These are phyloP conservation scores for Cossypha heuglini DNA, from an alignment of 2,797 vertebrate species.

Conservation along the genomic window DNA sequence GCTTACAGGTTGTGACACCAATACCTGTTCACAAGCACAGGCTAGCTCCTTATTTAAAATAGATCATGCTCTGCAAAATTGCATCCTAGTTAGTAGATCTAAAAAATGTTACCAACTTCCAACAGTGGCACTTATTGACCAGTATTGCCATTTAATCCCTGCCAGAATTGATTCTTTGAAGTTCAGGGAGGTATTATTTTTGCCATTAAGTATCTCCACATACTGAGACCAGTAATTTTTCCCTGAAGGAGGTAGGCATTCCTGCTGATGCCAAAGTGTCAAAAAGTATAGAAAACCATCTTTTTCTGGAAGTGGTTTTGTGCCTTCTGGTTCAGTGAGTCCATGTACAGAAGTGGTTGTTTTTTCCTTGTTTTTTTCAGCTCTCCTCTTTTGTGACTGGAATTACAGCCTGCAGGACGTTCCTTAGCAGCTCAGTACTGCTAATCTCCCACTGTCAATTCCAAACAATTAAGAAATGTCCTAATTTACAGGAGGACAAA, in stretches of 20 bases:
- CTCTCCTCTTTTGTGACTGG: not conserved
- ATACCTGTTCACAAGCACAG: not conserved
- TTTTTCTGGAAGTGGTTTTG: not conserved
- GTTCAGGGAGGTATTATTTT: not conserved
- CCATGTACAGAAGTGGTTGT: not conserved
- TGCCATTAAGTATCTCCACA: not conserved
- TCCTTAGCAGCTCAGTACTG: not conserved
- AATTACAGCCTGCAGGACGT: conserved; percentile 17
- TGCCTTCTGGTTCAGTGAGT: not conserved
- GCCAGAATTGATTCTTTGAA: not conserved
- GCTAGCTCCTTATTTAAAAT: not conserved
- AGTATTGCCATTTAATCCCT: not conserved
- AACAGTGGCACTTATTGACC: not conserved
- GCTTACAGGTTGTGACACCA: not conserved
- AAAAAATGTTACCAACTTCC: not conserved
- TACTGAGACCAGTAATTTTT: not conserved
- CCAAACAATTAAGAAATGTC: conserved; percentile 46
- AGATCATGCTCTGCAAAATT: not conserved
- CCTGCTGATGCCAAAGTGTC: not conserved
- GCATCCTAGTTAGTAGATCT: not conserved
- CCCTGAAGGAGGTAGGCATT: not conserved
- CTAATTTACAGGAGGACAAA: conserved; percentile 25
- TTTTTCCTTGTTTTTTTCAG: conserved; percentile 17
- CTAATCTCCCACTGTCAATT: conserved; percentile 11
- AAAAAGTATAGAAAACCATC: not conserved